Base-by-base conservation (phyloP, 2,888 invertebrate species). In the Andricus curvator region DNA sequence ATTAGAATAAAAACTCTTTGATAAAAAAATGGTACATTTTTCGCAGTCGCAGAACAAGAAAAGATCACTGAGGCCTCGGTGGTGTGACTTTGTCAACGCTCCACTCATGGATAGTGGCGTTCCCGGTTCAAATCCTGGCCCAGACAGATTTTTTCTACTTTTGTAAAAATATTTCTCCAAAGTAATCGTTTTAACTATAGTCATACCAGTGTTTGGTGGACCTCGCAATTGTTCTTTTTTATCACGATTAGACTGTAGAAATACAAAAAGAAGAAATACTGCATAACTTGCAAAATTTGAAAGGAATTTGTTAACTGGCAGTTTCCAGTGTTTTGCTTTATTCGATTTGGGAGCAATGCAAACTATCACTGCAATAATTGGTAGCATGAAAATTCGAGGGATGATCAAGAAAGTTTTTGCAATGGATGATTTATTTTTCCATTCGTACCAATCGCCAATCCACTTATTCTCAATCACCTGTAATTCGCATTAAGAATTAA, bases 261-360 rank as follows among this genome's bases (percentile, higher is more conserved):
- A 95, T 82, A 96, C 94, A 82, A 96, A 90, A 3, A 94, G 88
- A 76, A 96, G 94, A 92, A 96, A 96, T 82, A 96, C 93, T 79
- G 95, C 89, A 90, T 96, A 96, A 20, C 95, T 95, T 22, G 96
- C 94, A 9, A 95, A 93, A 88, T 95, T 95, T 78, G 95, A 96
- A 86, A 96, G 94, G 93, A 96, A 95, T 92, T 96, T 95, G 91
- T 96, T 96, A 84, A 96, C 93, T 44, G 96, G 96, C 86, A 95
- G 94, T 85, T 93, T 93, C 94, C 94, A 95, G 88, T 94, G 94
- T 81, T 93, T 93, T 25, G 94, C 93, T 78, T 93, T 89, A 17
- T 90, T 85, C 85, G 94, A 94, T 51, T 92, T 91, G 0, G 94
- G 94, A 56, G 91, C 85, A n/a, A 93, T 81, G 20, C 94, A 80